These are phyloP conservation scores for Lutjanus argentimaculatus DNA, from an alignment of 2,797 vertebrate genomes.

Conservation along the genomic window DNA sequence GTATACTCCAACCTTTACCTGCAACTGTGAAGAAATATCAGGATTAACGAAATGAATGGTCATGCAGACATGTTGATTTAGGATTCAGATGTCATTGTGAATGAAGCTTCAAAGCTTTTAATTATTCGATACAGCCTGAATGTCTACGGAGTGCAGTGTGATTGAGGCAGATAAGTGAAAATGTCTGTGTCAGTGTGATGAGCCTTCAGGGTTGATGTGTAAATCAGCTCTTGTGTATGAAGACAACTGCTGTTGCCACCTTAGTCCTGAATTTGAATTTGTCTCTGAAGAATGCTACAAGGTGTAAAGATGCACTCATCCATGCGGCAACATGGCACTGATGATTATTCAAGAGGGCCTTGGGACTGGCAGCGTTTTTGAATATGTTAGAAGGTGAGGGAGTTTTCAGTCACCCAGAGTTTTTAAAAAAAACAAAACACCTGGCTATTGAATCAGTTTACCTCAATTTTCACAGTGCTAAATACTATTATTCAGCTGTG, in stretches of 20 bases:
- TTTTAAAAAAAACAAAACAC: slow-evolving; percentile 20
- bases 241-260: slow-evolving; percentile 6
- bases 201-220: slow-evolving; percentile 33
- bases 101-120: too few species aligned
- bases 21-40: too few species aligned
- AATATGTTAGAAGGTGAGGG: slow-evolving; percentile 13
- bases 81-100: too few species aligned
- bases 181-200: not conserved
- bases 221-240: slow-evolving; percentile 22
- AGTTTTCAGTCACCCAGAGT: slow-evolving; percentile 8
- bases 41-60: too few species aligned
- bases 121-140: too few species aligned
- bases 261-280: slow-evolving; percentile 35
- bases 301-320: slow-evolving; percentile 20
- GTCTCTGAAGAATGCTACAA: slow-evolving; percentile 10
- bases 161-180: slow-evolving; percentile 14
- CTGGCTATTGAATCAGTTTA: slow-evolving; percentile 59
- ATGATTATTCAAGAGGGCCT: slow-evolving; percentile 17
- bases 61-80: too few species aligned
- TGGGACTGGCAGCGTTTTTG: slow-evolving; percentile 12
- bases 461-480: slow-evolving; percentile 58
- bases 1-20: too few species aligned
- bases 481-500: slow-evolving; percentile 69
- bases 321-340: not conserved
- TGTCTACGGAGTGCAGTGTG: not conserved